Evolutionary conservation across 1,140 invertebrate genomes (phyloP).

Genomic region (Gonioctena quinquepunctata): DNA sequence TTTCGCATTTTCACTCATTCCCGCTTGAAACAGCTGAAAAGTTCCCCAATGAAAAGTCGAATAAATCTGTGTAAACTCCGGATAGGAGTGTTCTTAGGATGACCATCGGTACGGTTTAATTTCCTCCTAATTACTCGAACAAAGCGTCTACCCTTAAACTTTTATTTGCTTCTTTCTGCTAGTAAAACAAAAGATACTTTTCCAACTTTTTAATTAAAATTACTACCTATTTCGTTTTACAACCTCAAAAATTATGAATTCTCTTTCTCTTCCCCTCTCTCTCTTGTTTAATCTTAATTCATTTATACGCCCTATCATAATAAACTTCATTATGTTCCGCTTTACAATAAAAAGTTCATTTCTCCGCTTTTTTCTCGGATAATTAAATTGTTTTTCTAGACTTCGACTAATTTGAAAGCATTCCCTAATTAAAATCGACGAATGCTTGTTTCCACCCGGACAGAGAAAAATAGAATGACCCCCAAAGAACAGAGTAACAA

Average conservation of each 20-base stretch:
- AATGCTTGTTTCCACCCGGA: not conserved
- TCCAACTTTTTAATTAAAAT: slow-evolving; percentile 55
- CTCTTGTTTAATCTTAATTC: slow-evolving; percentile 40
- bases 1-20: too few relatives aligned
- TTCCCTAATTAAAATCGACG: slow-evolving; percentile 16
- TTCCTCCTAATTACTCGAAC: slow-evolving; percentile 20
- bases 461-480: too few relatives aligned
- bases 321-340: slow-evolving; percentile 32
- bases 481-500: too few relatives aligned
- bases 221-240: slow-evolving; percentile 53
- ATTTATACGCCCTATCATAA: slow-evolving; percentile 28
- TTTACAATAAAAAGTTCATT: slow-evolving; percentile 24
- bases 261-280: slow-evolving; percentile 30
- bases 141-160: slow-evolving; percentile 17
- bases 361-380: slow-evolving; percentile 10
- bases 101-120: slow-evolving; percentile 19
- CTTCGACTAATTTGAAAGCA: slow-evolving; percentile 17
- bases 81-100: slow-evolving; percentile 14
- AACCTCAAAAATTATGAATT: slow-evolving; percentile 53
- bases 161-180: slow-evolving; percentile 12
- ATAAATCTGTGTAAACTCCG: slow-evolving; percentile 13
- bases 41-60: not conserved
- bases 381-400: slow-evolving; percentile 26
- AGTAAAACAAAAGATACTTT: slow-evolving; percentile 53
- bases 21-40: too few relatives aligned